A percentile compares a stretch with the other conserved stretches of the same genome.
phyloP scores from a whole-genome alignment of 2,797 vertebrate genomes.

The Rhinichthys osculus region DNA sequence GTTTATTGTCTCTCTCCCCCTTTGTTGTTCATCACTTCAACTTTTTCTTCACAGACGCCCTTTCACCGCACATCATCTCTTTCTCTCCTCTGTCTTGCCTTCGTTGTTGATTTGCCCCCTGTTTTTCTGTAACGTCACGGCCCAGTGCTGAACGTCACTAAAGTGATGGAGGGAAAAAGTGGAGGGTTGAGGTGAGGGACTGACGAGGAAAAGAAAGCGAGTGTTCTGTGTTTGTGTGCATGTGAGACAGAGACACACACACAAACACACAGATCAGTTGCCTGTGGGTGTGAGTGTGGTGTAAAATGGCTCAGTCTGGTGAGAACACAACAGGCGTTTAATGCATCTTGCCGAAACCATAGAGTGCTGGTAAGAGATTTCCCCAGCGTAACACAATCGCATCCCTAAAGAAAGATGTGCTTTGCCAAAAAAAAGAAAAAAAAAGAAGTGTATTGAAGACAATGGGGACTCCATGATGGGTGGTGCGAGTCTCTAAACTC shows the following conservation, averaged over 20 bases:
- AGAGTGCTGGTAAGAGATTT: slow-evolving; percentile 64
- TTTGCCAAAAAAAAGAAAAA: background rate
- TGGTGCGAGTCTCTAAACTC: slow-evolving; percentile 19
- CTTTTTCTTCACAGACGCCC: slow-evolving; percentile 8
- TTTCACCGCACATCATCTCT: slow-evolving; percentile 16
- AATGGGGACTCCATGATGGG: slow-evolving; percentile 1
- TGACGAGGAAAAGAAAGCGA: slow-evolving; percentile 64
- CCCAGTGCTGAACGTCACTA: slow-evolving; percentile 80
- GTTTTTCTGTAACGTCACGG: slow-evolving; percentile 80
- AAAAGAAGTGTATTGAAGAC: background rate
- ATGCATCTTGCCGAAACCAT: slow-evolving; percentile 53
- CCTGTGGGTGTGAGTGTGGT: slow-evolving; percentile 66
- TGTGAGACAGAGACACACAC: slow-evolving; percentile 10
- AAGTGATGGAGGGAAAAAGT: slow-evolving; percentile 81
- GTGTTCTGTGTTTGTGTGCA: slow-evolving; percentile 47
- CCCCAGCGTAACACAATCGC: slow-evolving; percentile 21
- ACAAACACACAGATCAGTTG: slow-evolving; percentile 63
- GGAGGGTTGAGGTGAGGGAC: slow-evolving; percentile 68
- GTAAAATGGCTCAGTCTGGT: slow-evolving; percentile 70
- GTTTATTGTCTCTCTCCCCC: slow-evolving; percentile 54
- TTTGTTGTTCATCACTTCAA: slow-evolving; percentile 41
- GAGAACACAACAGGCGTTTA: slow-evolving; percentile 71
- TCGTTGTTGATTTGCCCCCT: slow-evolving; percentile 40
- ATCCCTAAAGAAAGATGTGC: slow-evolving; percentile 35
- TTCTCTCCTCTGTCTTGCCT: background rate